Base-by-base conservation (phyloP, 2,888 invertebrate genomes). In the Eristalis pertinax region DNA sequence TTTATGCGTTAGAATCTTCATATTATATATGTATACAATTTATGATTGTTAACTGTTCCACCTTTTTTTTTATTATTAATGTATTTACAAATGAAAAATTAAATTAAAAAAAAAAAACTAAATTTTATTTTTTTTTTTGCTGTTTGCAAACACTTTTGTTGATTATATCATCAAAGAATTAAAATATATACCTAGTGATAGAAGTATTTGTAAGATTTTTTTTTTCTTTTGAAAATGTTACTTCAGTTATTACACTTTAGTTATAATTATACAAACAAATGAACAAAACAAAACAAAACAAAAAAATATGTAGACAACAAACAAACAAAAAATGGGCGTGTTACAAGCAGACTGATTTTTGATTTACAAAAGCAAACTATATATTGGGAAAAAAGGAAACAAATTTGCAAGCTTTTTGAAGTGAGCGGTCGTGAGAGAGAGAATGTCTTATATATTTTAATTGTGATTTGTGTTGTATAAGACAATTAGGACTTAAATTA, bases 1-100 rank as follows among this genome's bases (percentile, higher is more conserved):
- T 85, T 85, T 88, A 85, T 85, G 85, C 84, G 88, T 85, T 88
- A 78, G 85, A 88, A 78, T 88, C 85, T 85, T 82, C 85, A 88
- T 84, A 88, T 88, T 90, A 89, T 90, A 90, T 89, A 90, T 89
- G 90, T 91, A 90, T 90, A 91, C 90, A 91, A 90, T 75, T 89
- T 84, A 88, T 79, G 70, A 88, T 86, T 86, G 89, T 89, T 89
- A 90, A 91, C 90, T 91, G 91, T 91, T 91, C 92, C 91, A 91
- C 91, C 91, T 91, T 91, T 92, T 26, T n/a, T 91, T 92, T 91
- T 91, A 92, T 91, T 90, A 92, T 79, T 92, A 92, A 91, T 92
- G 91, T 91, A 91, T 92, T 92, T 91, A 91, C 91, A 91, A 91
- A 91, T 91, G 91, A 83, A 84, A 87, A 89, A 41, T 77, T 90